Percentiles rank a stretch among this genome's conserved stretches.
Conservation (phyloP, 2,888 invertebrate genomes). For the Choristoneura rosaceana region DNA sequence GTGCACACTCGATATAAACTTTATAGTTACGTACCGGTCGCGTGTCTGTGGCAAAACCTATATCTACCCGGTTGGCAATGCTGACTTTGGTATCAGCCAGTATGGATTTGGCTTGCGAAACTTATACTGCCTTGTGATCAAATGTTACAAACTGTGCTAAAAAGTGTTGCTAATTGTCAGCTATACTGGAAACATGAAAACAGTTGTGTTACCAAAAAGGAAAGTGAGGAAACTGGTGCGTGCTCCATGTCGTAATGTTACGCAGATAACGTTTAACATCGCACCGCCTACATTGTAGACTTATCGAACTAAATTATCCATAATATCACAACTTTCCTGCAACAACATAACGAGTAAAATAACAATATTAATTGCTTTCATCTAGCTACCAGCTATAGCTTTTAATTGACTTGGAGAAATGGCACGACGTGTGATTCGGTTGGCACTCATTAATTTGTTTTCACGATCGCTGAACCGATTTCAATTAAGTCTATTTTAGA, state of each 20-base stretch:
- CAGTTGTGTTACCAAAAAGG: constrained; percentile 67
- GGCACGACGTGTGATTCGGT: constrained; percentile 1
- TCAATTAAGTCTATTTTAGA: constrained; percentile 11
- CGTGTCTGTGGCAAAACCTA: constrained; percentile 78
- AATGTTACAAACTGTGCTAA: constrained; percentile 15
- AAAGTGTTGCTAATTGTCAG: constrained; percentile 12
- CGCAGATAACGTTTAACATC: constrained; percentile 61
- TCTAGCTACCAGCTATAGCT: constrained; percentile 13
- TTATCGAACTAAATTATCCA: constrained; percentile 47
- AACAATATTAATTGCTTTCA: constrained; percentile 13
- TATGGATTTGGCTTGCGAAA: constrained; percentile 75
- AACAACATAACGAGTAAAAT: background rate
- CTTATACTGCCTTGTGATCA: constrained; percentile 62
- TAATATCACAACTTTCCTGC: constrained; percentile 20
- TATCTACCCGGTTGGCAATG: constrained; percentile 77
- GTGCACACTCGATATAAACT: constrained; percentile 58
- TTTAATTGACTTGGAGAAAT: constrained; percentile 7
- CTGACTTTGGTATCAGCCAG: constrained; percentile 71
- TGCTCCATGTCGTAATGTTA: constrained; percentile 51
- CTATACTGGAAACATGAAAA: constrained; percentile 60
- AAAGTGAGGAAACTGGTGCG: constrained; percentile 75
- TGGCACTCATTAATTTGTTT: constrained; percentile 14
- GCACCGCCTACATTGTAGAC: constrained; percentile 45
- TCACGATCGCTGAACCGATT: constrained; percentile 10
- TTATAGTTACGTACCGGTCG: constrained; percentile 65